Evolutionary conservation across 37 sponge, comb jelly and placozoan species (phyloP).

Genomic region (Eunapius fragilis): DNA sequence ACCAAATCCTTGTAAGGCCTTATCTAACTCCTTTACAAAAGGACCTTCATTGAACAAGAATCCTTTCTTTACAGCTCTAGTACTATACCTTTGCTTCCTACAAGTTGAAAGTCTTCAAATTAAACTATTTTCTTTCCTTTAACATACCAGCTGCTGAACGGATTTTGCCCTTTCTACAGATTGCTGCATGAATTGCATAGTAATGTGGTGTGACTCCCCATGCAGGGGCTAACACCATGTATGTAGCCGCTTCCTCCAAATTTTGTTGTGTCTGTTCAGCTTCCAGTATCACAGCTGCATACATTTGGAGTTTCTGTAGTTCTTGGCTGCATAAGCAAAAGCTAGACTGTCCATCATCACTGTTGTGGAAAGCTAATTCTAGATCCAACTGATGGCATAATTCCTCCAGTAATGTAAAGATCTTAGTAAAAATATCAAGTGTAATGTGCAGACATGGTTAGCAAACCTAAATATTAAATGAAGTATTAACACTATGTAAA

Average conservation of each 20-base stretch:
- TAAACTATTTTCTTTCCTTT: no score
- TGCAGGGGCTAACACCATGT: neutral
- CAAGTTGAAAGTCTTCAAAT: no score
- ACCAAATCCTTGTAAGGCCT: no score
- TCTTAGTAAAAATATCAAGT: neutral
- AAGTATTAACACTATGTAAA: neutral
- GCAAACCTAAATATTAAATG: neutral
- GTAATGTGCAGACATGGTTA: constrained; percentile 5
- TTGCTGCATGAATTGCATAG: no score
- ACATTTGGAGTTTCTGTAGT: neutral
- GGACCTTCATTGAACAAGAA: no score
- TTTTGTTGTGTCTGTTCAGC: neutral
- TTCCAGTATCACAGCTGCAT: neutral
- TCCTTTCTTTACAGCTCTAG: no score
- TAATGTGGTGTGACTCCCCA: no score
- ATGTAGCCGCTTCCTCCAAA: neutral
- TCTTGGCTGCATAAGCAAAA: neutral
- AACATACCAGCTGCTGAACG: no score
- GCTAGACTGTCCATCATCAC: neutral
- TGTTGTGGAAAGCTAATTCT: neutral
- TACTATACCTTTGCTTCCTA: no score
- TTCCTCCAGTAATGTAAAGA: neutral
- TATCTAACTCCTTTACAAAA: no score
- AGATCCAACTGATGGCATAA: neutral
- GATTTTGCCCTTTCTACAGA: no score